Evolutionary conservation across 92 coral and sea anemone genomes (phyloP), one percentile per base, ranked within the genome.

Genomic region (Epizoanthus ramosus): DNA sequence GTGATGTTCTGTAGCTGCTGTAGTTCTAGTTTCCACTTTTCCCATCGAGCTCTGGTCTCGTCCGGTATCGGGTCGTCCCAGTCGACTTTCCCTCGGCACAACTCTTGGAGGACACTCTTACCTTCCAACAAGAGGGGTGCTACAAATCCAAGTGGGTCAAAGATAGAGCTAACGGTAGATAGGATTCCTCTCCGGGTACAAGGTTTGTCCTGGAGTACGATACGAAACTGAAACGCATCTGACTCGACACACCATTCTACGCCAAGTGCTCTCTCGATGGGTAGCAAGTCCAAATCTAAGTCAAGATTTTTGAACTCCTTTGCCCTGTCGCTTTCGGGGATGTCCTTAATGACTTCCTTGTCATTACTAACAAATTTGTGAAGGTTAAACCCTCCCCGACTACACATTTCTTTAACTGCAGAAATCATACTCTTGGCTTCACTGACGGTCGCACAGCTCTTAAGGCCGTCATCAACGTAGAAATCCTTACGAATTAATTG

Each of bases 401-500:
- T 68, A 57, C 81, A 74, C 79, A 87, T 64, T 2, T 23, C 35
- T 28, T 71, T 79, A 2, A 28, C 31, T 28, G 31, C 31, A 28
- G 31, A 28, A 28, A 28, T 28, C 0, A 18, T 13, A n/a, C 41
- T 52, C 66, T 52, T 25, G 1, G 80, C 66, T 15, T 76, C 93
- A 0, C 87, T 80, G 5, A 47, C 69, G 3, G 88, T 41, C 5
- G 81, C 21, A n/a, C 66, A 68, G 1, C 87, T 28, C 74, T 87
- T 87, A 2, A 90, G 43, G 60, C 89, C 87, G 35, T 90, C 87
- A 19, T 88, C 94, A 0, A 87, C 89, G 9, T 90, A 90, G 72
- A 90, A 90, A 17, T 90, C 69, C 3, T 57, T 53, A 0, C 89
- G 88, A 13, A 90, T 65, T 57, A 87, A 68, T 1, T 84, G 63